These are phyloP conservation scores for Drepana arcuata DNA, from an alignment of 1,140 invertebrate species.

Conservation along the genomic window DNA sequence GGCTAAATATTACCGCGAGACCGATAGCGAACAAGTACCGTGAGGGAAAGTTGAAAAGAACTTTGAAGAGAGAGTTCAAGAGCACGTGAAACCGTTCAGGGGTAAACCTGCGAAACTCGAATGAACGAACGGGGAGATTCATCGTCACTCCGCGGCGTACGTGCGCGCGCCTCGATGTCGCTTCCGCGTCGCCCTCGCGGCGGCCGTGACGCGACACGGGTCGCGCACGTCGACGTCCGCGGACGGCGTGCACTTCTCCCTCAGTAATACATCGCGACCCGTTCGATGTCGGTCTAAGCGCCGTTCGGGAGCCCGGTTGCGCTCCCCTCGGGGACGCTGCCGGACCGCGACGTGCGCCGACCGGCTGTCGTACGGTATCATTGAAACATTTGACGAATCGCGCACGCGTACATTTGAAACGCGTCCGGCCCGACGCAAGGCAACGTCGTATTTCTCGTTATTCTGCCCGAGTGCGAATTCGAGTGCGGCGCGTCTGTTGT, in stretches of 20 bases:
- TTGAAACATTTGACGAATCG: too few species aligned
- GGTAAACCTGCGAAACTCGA: slow-evolving; percentile 78
- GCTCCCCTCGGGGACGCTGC: neutral
- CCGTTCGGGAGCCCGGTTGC: slow-evolving; percentile 24
- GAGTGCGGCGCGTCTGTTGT: neutral
- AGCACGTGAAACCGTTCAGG: slow-evolving; percentile 86
- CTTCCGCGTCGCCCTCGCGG: too few species aligned
- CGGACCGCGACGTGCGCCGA: neutral
- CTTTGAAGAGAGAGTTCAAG: slow-evolving; percentile 92
- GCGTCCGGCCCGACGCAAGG: neutral
- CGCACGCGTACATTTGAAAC: neutral
- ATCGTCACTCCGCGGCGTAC: slow-evolving; percentile 50
- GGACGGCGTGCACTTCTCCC: slow-evolving; percentile 60
- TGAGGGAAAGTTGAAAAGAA: slow-evolving; percentile 93
- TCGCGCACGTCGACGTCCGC: slow-evolving; percentile 41
- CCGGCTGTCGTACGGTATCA: neutral
- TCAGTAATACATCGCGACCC: slow-evolving; percentile 51
- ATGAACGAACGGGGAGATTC: slow-evolving; percentile 73
- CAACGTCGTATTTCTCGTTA: neutral
- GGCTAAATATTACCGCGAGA: slow-evolving; percentile 88
- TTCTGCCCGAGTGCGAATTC: neutral
- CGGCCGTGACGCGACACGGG: too few species aligned
- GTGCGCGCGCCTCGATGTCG: too few species aligned
- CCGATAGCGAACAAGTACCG: slow-evolving; percentile 93
- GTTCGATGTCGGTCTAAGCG: slow-evolving; percentile 36